Conservation (phyloP, 2,888 invertebrate genomes). For the Drosophila lutescens region DNA sequence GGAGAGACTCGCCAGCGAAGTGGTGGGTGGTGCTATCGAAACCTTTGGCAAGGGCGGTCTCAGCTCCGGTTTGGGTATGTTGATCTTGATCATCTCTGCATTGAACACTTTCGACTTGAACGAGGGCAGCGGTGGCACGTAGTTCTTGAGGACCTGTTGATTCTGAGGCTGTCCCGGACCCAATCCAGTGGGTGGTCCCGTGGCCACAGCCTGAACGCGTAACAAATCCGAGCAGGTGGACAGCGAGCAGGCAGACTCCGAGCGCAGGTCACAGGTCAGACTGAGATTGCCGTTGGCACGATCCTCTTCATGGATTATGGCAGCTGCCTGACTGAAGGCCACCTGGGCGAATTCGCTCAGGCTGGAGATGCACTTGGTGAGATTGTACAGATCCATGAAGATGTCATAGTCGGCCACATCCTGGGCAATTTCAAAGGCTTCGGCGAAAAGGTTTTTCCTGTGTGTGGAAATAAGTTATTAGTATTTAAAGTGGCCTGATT, state of each 20-base stretch:
- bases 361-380: conserved; percentile 87
- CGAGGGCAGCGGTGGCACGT: conserved; percentile 84
- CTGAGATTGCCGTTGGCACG: conserved; percentile 65
- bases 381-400: conserved; percentile 92
- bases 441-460: conserved; percentile 90
- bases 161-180: conserved; percentile 25
- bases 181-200: conserved; percentile 11
- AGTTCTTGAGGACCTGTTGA: conserved; percentile 78
- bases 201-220: conserved; percentile 25
- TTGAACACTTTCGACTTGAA: conserved; percentile 83
- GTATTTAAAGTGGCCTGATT: background rate
- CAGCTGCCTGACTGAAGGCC: conserved; percentile 88
- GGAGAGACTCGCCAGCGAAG: conserved; percentile 60
- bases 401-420: conserved; percentile 94
- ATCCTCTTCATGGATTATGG: conserved; percentile 79
- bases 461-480: background rate
- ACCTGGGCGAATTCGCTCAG: conserved; percentile 87
- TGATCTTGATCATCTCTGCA: conserved; percentile 83
- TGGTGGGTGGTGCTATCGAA: conserved; percentile 44
- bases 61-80: conserved; percentile 83
- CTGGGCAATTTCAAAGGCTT: conserved; percentile 93
- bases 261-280: conserved; percentile 75
- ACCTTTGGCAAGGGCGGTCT: conserved; percentile 75
- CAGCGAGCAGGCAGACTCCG: conserved; percentile 90
- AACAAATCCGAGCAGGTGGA: conserved; percentile 87